phyloP scores from a whole-genome alignment of 2,797 vertebrate species.

The Lacerta agilis region DNA sequence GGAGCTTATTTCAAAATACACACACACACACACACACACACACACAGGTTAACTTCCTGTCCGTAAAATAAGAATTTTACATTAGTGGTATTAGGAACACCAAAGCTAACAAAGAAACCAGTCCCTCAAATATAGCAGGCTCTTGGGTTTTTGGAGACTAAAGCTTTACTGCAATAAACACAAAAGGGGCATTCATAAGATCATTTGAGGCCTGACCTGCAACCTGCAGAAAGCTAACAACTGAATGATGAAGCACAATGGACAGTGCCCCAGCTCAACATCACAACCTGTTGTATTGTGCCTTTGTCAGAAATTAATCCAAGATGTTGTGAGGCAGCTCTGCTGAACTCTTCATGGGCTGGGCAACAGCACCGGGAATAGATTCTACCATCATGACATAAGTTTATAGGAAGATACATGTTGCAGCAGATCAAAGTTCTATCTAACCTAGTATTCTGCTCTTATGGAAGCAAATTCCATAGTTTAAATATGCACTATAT shows the following conservation, averaged over 20 bases:
- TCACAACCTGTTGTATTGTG: background rate
- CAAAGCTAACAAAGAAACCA: conserved; percentile 5
- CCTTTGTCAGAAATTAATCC: background rate
- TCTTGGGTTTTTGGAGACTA: background rate
- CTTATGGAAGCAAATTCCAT: background rate
- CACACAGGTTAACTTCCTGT: conserved; percentile 8
- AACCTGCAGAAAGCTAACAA: background rate
- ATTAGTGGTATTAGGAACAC: conserved; percentile 13
- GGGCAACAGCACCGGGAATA: no score
- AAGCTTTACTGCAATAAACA: conserved; percentile 3
- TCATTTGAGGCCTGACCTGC: background rate
- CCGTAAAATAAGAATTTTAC: background rate
- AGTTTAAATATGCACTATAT: background rate
- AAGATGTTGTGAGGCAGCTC: background rate
- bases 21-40: background rate
- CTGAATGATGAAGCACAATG: background rate
- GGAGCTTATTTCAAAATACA: background rate
- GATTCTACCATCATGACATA: background rate
- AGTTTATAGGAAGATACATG: background rate
- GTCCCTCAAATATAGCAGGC: background rate
- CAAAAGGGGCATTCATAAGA: conserved; percentile 11
- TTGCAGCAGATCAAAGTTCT: no score
- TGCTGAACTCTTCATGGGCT: background rate
- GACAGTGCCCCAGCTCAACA: background rate
- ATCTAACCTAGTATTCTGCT: background rate